A percentile compares a stretch with the other conserved stretches of the same genome.
Conservation (phyloP, 2,113 vertebrate genomes). For the Hydrolagus affinis region DNA sequence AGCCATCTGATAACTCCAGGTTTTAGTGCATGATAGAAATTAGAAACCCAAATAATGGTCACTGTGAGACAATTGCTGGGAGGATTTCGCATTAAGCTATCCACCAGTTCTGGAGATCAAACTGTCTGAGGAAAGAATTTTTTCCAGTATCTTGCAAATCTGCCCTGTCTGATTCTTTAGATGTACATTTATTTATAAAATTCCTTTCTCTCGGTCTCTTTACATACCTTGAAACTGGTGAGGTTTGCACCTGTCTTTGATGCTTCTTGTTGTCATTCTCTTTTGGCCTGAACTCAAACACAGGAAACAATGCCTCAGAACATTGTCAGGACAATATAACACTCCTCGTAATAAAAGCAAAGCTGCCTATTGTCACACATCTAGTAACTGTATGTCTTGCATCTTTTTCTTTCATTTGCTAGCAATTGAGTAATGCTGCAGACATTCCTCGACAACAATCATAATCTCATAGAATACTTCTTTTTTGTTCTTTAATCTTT, state of each 20-base stretch:
- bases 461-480: neutral
- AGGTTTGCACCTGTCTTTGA: neutral
- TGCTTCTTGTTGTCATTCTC: neutral
- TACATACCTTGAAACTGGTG: neutral
- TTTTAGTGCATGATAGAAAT: slow-evolving; percentile 25
- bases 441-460: neutral
- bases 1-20: slow-evolving; percentile 25
- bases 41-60: slow-evolving; percentile 31
- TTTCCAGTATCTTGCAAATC: slow-evolving; percentile 1
- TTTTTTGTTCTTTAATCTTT: slow-evolving; percentile 20
- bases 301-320: neutral
- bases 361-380: neutral
- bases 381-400: neutral
- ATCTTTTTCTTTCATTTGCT: neutral
- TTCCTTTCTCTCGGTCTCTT: neutral
- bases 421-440: neutral
- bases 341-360: slow-evolving; percentile 2
- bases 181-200: slow-evolving; percentile 5
- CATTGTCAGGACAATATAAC: too few species aligned
- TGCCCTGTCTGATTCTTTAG: slow-evolving; percentile 1
- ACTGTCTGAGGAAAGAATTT: slow-evolving; percentile 18
- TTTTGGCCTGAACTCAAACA: neutral
- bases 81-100: neutral
- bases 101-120: neutral
- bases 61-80: slow-evolving; percentile 19